Percentiles rank a stretch among this genome's conserved stretches.
Conservation (phyloP, 2,888 invertebrate genomes). For the Tubulanus polymorphus region DNA sequence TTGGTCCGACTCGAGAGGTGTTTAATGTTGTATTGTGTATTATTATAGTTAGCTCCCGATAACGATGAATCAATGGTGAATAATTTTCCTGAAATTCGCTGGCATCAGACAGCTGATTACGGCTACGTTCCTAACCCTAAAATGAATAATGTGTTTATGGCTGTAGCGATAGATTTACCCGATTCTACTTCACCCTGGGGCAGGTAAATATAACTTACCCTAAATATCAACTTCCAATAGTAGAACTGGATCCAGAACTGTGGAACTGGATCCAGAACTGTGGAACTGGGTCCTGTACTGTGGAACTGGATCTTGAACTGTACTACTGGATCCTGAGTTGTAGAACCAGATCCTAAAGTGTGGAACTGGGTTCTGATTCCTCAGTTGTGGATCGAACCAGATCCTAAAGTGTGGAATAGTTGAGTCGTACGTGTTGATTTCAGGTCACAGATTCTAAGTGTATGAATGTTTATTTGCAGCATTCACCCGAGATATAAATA, state of each 20-base stretch:
- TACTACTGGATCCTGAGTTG: too few relatives aligned
- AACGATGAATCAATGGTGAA: not conserved
- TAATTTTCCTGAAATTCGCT: constrained; percentile 31
- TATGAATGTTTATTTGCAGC: constrained; percentile 8
- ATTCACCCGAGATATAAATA: constrained; percentile 22
- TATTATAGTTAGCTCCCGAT: constrained; percentile 20
- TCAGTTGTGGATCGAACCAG: too few relatives aligned
- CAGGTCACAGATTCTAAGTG: not conserved
- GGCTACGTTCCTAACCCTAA: constrained; percentile 37
- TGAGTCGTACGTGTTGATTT: not conserved
- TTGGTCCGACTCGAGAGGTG: not conserved
- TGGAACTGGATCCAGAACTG: too few relatives aligned
- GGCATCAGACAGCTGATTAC: constrained; percentile 41
- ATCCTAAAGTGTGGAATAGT: too few relatives aligned
- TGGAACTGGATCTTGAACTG: too few relatives aligned
- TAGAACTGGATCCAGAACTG: too few relatives aligned
- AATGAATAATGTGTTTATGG: constrained; percentile 40
- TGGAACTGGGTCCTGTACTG: too few relatives aligned
- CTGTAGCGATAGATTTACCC: constrained; percentile 42
- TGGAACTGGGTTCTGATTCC: too few relatives aligned
- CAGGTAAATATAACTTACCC: constrained; percentile 16
- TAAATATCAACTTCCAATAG: not conserved
- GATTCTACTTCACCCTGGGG: constrained; percentile 33
- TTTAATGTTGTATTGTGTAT: not conserved
- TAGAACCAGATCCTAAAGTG: too few relatives aligned